phyloP scores from a whole-genome alignment of 2,113 vertebrate species.

The Tetrao urogallus region DNA sequence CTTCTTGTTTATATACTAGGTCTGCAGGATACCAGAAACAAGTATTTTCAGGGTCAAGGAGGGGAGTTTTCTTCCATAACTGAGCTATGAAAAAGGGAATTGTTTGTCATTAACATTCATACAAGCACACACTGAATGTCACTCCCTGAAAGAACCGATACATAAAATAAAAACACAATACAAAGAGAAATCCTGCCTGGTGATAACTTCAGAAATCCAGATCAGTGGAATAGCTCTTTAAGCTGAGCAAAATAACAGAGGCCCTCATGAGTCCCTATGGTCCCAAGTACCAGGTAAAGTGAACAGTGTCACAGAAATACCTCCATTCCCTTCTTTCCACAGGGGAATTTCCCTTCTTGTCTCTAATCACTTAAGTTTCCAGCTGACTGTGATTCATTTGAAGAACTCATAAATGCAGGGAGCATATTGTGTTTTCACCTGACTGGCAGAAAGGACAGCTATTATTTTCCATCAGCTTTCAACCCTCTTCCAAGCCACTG shows the following conservation, averaged over 20 bases:
- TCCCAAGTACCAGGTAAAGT: background rate
- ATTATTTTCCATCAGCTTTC: background rate
- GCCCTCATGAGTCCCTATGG: background rate
- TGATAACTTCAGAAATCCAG: background rate
- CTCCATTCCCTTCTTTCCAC: background rate
- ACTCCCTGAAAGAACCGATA: background rate
- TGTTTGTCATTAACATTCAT: background rate
- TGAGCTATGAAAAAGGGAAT: conserved; percentile 20
- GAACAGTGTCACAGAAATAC: background rate
- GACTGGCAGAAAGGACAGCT: background rate
- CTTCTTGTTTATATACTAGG: background rate
- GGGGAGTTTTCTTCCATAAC: conserved; percentile 2
- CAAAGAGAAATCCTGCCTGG: background rate
- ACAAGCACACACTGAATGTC: background rate
- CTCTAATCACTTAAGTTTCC: background rate
- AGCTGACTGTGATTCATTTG: background rate
- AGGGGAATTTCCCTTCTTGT: background rate
- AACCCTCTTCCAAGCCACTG: background rate
- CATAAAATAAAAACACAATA: background rate
- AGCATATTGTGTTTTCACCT: background rate
- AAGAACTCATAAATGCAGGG: background rate
- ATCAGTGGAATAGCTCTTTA: background rate
- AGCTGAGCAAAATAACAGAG: background rate
- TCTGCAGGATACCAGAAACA: background rate
- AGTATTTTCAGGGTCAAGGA: background rate